phyloP scores from a whole-genome alignment of 2,888 invertebrate species.

The Microplitis deprimator region DNA sequence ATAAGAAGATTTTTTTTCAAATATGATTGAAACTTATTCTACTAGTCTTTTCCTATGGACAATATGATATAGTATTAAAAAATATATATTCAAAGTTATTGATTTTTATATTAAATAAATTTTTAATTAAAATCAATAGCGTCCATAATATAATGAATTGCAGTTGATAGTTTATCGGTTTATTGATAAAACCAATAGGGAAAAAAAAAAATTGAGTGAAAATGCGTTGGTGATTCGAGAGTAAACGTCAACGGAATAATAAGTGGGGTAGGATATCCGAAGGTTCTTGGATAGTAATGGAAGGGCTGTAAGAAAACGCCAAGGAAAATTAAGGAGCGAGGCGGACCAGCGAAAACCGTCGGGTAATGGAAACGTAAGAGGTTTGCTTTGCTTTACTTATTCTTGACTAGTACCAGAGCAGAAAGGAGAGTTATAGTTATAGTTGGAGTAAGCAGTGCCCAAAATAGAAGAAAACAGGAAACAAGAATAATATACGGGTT shows the following conservation, averaged over 20 bases:
- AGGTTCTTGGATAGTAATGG: conserved; percentile 12
- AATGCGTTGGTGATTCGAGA: conserved; percentile 14
- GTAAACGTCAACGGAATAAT: conserved; percentile 49
- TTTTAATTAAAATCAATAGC: not conserved
- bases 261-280: conserved; percentile 41
- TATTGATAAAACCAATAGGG: not conserved
- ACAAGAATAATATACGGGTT: conserved; percentile 12
- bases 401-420: conserved; percentile 43
- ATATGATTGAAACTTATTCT: no score
- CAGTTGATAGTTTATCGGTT: not conserved
- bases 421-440: conserved; percentile 37
- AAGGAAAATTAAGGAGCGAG: conserved; percentile 35
- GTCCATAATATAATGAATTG: not conserved
- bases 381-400: conserved; percentile 52
- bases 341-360: conserved; percentile 46
- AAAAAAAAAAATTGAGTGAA: conserved; percentile 7
- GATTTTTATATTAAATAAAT: no score
- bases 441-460: conserved; percentile 33
- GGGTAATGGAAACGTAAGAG: conserved; percentile 56
- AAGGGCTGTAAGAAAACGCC: conserved; percentile 2
- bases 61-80: no score
- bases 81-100: no score
- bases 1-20: no score
- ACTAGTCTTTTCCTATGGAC: no score
- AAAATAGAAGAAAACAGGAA: conserved; percentile 24